These are phyloP conservation scores for Conus ventricosus DNA, from an alignment of 1,140 invertebrate genomes.

Conservation along the genomic window DNA sequence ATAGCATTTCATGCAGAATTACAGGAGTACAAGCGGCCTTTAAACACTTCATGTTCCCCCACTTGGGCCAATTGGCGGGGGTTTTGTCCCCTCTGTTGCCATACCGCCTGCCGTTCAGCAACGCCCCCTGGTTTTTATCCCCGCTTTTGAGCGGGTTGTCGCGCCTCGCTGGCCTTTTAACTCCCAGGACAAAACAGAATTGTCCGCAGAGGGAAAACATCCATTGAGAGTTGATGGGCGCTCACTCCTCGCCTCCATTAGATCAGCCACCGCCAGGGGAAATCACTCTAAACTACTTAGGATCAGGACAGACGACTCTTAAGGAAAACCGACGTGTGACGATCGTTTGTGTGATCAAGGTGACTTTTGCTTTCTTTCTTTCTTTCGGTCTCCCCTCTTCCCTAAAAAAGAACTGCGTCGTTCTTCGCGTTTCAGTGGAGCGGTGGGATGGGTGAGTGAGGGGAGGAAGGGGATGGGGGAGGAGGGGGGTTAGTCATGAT, in stretches of 20 bases:
- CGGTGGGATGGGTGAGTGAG: too few species aligned
- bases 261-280: background rate
- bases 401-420: too few species aligned
- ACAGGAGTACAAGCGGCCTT: background rate
- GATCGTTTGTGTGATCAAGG: too few species aligned
- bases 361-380: too few species aligned
- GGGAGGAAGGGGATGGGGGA: too few species aligned
- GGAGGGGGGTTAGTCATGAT: too few species aligned
- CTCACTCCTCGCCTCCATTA: background rate
- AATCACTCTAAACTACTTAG: conserved; percentile 14
- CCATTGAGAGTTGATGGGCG: background rate
- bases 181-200: background rate
- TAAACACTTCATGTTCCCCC: background rate
- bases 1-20: background rate
- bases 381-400: too few species aligned
- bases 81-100: background rate
- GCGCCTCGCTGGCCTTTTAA: conserved; percentile 18
- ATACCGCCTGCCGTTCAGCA: background rate
- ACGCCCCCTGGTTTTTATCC: background rate
- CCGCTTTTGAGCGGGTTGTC: background rate
- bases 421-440: too few species aligned
- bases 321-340: background rate
- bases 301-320: background rate
- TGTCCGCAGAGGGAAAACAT: background rate
- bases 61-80: background rate